Evolutionary conservation across 1,140 invertebrate species (phyloP).

Genomic region (Cydia strobilella): DNA sequence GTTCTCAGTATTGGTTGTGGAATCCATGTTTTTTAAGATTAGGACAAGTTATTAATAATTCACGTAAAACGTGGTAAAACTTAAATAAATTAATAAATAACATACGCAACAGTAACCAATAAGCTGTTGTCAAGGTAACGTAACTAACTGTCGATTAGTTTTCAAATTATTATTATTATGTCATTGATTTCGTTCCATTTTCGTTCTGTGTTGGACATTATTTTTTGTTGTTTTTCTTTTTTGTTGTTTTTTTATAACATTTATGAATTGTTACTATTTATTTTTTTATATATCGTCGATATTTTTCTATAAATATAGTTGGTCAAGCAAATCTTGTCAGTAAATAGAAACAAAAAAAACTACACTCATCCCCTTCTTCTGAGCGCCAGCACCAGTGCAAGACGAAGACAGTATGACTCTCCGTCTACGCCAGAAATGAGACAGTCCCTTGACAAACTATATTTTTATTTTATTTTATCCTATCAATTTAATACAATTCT

Average conservation of each 20-base stretch:
- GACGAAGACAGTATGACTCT: no score
- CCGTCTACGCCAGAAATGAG: no score
- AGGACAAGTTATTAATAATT: slow-evolving; percentile 18
- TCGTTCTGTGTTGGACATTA: no score
- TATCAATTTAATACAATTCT: background rate
- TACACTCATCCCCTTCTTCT: no score
- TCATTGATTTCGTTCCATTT: background rate
- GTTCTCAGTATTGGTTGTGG: slow-evolving; percentile 50
- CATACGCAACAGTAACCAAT: slow-evolving; percentile 35
- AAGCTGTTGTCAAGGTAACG: background rate
- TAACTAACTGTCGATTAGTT: background rate
- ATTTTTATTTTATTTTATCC: background rate
- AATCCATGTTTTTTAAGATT: slow-evolving; percentile 51
- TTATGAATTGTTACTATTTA: no score
- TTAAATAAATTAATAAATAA: slow-evolving; percentile 29
- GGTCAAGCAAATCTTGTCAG: no score
- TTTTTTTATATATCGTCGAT: no score
- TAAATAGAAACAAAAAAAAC: no score
- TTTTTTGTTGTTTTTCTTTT: no score
- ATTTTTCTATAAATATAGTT: background rate
- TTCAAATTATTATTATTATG: background rate
- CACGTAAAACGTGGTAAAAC: slow-evolving; percentile 5
- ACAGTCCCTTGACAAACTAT: no score
- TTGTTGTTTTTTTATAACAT: no score
- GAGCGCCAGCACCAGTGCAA: no score